Conservation (phyloP, 92 coral and sea anemone genomes). For the Bergia sp. region DNA sequence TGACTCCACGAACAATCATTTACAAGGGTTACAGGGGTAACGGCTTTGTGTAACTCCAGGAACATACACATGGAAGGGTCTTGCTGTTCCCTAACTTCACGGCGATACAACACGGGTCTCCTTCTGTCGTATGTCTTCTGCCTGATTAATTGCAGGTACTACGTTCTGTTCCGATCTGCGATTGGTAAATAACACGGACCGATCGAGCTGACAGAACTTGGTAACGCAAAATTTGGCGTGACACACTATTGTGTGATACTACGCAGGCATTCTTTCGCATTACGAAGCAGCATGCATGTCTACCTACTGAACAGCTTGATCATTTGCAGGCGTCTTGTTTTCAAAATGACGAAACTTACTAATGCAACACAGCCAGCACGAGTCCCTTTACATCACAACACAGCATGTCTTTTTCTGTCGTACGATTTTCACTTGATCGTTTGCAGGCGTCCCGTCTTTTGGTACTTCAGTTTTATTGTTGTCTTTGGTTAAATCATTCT, state of each 20-base stretch:
- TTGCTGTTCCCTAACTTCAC: too few relatives aligned
- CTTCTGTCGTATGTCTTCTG: background rate
- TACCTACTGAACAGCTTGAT: background rate
- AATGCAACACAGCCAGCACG: background rate
- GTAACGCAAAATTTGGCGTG: background rate
- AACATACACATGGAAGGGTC: too few relatives aligned
- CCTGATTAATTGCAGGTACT: background rate
- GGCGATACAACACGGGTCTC: background rate
- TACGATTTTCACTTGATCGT: constrained; percentile 42
- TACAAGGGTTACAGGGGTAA: background rate
- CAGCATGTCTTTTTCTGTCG: constrained; percentile 86
- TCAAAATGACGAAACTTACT: background rate
- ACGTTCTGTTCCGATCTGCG: too few relatives aligned
- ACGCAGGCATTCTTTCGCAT: background rate
- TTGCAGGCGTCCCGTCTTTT: constrained; percentile 27
- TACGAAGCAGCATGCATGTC: background rate
- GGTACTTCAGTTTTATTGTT: constrained; percentile 4
- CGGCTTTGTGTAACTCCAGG: background rate
- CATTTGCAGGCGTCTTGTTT: background rate
- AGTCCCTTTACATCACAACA: constrained; percentile 63
- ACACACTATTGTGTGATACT: background rate
- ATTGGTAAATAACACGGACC: background rate
- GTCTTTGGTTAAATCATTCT: constrained; percentile 26
- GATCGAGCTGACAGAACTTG: background rate
- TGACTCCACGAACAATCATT: background rate